phyloP scores from a whole-genome alignment of 2,113 vertebrate species.

The Corynorhinus townsendii region DNA sequence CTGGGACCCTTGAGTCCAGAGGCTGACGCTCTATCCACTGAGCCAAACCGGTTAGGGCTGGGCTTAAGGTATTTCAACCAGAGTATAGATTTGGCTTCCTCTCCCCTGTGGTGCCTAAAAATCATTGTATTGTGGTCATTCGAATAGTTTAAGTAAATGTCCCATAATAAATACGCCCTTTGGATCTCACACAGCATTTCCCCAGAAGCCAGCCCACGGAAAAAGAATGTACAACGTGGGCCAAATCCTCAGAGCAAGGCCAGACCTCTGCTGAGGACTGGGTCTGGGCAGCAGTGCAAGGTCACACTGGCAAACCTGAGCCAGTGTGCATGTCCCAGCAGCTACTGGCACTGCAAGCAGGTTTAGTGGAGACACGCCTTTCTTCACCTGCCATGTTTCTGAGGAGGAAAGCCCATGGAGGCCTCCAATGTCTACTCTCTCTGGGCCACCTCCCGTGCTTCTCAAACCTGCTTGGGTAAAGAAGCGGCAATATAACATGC shows the following conservation, averaged over 20 bases:
- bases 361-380: not conserved
- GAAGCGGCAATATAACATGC: not conserved
- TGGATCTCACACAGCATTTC: not conserved
- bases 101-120: not conserved
- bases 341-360: not conserved
- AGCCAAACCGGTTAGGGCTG: not conserved
- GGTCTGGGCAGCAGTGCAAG: too few relatives aligned
- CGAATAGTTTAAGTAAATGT: not conserved
- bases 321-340: rapidly evolving
- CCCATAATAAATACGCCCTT: not conserved
- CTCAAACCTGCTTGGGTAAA: not conserved
- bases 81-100: not conserved
- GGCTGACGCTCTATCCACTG: too few relatives aligned
- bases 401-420: not conserved
- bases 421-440: not conserved
- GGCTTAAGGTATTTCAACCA: not conserved
- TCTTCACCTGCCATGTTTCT: too few relatives aligned
- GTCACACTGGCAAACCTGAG: not conserved
- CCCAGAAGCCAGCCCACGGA: not conserved
- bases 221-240: not conserved
- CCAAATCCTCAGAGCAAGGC: not conserved
- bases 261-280: not conserved
- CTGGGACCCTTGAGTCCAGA: too few relatives aligned
- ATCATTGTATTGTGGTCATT: not conserved
- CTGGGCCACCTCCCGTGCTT: not conserved